A percentile compares a stretch with the other conserved stretches of the same genome.
Conservation (phyloP, 2,113 vertebrate species). For the human region DNA sequence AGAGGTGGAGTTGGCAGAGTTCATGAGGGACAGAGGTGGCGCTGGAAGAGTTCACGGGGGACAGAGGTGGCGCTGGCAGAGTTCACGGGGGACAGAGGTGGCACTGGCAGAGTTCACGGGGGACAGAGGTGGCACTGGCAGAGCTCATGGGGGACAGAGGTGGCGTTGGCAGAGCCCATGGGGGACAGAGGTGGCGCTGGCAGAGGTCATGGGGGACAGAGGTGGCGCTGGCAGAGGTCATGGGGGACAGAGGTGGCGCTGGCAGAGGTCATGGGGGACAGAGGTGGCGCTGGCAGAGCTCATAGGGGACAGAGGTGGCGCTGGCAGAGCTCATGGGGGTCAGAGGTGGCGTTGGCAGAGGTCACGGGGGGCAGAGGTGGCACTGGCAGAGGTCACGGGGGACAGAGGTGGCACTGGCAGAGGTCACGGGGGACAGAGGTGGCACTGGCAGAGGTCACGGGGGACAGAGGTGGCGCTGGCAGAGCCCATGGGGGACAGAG, state of each 20-base stretch:
- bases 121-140: too few relatives aligned
- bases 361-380: rapidly evolving
- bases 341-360: rapidly evolving
- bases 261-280: rapidly evolving
- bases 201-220: rapidly evolving
- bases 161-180: rapidly evolving
- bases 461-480: too few relatives aligned
- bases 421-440: too few relatives aligned
- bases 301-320: rapidly evolving
- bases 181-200: too few relatives aligned
- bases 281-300: rapidly evolving
- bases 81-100: too few relatives aligned
- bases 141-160: too few relatives aligned
- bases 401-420: too few relatives aligned
- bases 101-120: too few relatives aligned
- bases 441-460: rapidly evolving
- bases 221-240: rapidly evolving
- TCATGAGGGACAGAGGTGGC: rapidly evolving
- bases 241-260: rapidly evolving
- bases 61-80: too few relatives aligned
- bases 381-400: rapidly evolving
- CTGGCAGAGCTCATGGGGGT: rapidly evolving
- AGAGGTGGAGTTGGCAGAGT: background rate
- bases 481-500: too few relatives aligned
- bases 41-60: too few relatives aligned